These are phyloP conservation scores for Poecilia latipinna DNA, from an alignment of 2,113 vertebrate species.

Conservation along the genomic window DNA sequence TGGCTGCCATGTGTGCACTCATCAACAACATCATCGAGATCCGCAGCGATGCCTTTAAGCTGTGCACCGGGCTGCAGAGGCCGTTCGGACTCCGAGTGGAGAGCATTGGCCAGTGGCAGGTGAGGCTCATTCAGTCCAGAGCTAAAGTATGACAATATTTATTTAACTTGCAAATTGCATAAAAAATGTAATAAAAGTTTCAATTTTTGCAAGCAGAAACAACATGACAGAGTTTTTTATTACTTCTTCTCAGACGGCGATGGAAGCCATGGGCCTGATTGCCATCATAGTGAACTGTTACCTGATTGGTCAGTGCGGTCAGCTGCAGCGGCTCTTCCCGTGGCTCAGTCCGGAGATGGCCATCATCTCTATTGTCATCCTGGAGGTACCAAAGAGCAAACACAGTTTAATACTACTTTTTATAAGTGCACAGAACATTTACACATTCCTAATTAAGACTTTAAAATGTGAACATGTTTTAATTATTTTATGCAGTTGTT, in stretches of 20 bases:
- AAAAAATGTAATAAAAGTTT: background rate
- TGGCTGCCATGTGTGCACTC: slow-evolving; percentile 93
- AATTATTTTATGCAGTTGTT: no score
- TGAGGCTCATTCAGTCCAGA: slow-evolving; percentile 50
- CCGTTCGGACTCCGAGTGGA: slow-evolving; percentile 92
- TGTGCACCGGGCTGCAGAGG: slow-evolving; percentile 93
- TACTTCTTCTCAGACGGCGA: slow-evolving; percentile 84
- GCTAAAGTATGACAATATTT: background rate
- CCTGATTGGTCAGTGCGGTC: slow-evolving; percentile 97
- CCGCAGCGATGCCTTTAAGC: slow-evolving; percentile 95
- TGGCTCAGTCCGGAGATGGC: slow-evolving; percentile 96
- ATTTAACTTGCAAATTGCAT: background rate
- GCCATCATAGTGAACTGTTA: slow-evolving; percentile 98
- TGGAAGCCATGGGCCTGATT: slow-evolving; percentile 95
- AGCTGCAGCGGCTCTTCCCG: slow-evolving; percentile 93
- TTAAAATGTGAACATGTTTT: no score
- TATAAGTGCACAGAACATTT: no score
- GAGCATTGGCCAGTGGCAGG: slow-evolving; percentile 98
- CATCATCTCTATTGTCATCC: slow-evolving; percentile 95
- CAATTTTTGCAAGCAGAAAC: background rate
- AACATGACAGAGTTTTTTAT: background rate
- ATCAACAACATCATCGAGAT: slow-evolving; percentile 98
- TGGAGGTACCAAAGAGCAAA: slow-evolving; percentile 84
- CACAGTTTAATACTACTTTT: no score
- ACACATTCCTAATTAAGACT: no score